phyloP scores from a whole-genome alignment of 2,113 vertebrate species.

The Lycaon pictus region DNA sequence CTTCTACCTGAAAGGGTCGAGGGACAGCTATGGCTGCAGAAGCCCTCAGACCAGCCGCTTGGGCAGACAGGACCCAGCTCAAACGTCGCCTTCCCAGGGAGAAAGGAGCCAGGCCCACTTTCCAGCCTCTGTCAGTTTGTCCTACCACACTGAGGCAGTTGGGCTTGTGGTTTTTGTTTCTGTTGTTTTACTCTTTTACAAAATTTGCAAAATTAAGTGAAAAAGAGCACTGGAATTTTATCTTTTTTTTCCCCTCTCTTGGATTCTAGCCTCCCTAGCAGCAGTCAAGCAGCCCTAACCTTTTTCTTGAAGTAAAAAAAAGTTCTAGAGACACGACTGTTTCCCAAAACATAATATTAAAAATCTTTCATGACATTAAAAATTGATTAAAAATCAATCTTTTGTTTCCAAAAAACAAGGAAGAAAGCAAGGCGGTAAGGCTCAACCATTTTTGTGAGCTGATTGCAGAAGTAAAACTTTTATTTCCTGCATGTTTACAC shows the following conservation, averaged over 20 bases:
- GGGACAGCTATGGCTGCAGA: neutral
- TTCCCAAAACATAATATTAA: slow-evolving; percentile 43
- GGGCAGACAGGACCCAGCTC: neutral
- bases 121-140: neutral
- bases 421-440: neutral
- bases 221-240: neutral
- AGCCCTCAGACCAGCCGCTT: neutral
- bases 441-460: neutral
- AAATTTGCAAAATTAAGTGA: neutral
- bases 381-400: too few relatives aligned
- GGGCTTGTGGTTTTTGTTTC: neutral
- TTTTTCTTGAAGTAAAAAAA: slow-evolving; percentile 40
- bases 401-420: neutral
- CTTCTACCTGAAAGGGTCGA: neutral
- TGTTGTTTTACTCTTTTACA: neutral
- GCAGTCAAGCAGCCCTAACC: neutral
- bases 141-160: neutral
- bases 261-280: neutral
- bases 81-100: neutral
- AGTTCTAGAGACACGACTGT: neutral
- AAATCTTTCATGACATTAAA: neutral
- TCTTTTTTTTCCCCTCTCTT: neutral
- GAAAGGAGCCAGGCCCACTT: neutral
- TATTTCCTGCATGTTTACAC: slow-evolving; percentile 28
- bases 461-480: slow-evolving; percentile 38